Conservation (phyloP, 2,113 vertebrate species). For the Spea multiplicata region DNA sequence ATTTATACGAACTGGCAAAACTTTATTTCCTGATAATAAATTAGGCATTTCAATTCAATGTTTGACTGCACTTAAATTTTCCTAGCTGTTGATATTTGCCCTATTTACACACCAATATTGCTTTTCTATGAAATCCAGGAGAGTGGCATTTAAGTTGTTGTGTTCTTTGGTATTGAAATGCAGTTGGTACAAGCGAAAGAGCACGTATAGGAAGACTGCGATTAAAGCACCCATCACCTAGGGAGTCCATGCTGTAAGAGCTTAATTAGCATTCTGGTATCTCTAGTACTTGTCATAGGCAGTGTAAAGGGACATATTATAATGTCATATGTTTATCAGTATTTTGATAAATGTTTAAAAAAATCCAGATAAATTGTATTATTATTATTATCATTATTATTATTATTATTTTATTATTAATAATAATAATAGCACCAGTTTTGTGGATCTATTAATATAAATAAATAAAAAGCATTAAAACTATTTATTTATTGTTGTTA, state of each 20-base stretch:
- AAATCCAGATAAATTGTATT: neutral
- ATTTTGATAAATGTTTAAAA: no score
- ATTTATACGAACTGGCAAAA: slow-evolving; percentile 29
- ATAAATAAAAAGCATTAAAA: no score
- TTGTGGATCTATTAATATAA: no score
- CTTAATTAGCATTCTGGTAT: slow-evolving; percentile 60
- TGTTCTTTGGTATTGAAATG: slow-evolving; percentile 91
- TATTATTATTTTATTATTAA: no score
- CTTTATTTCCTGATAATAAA: slow-evolving; percentile 51
- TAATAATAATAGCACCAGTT: no score
- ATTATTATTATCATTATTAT: no score
- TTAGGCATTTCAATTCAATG: slow-evolving; percentile 76
- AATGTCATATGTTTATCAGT: no score
- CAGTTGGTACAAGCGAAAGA: slow-evolving; percentile 74
- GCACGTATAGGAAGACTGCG: slow-evolving; percentile 79
- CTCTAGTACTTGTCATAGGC: neutral
- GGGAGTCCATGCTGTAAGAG: slow-evolving; percentile 72
- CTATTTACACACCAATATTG: slow-evolving; percentile 98
- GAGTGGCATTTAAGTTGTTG: slow-evolving; percentile 96
- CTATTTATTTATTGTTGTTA: no score
- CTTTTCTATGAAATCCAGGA: slow-evolving; percentile 83
- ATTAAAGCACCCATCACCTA: slow-evolving; percentile 76
- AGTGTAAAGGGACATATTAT: neutral
- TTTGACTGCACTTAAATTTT: slow-evolving; percentile 78
- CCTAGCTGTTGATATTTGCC: slow-evolving; percentile 94